Conservation (phyloP, 2,113 vertebrate genomes). For the Brienomyrus brachyistius region DNA sequence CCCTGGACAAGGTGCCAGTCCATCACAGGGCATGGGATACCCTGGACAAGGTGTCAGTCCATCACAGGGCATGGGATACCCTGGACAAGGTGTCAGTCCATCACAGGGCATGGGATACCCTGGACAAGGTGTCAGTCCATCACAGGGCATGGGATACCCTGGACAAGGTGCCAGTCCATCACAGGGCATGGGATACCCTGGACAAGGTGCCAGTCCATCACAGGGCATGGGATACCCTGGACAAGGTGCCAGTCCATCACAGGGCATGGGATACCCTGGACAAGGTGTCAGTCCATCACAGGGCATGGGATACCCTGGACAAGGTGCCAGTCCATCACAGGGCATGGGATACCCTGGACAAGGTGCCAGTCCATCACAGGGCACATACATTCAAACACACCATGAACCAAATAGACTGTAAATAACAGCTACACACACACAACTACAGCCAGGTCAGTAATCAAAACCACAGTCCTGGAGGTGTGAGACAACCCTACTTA, state of each 20-base stretch:
- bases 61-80: too few species aligned
- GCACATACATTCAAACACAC: not conserved
- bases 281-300: not conserved
- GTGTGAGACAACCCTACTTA: not conserved
- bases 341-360: not conserved
- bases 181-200: not conserved
- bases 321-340: not conserved
- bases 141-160: not conserved
- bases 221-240: not conserved
- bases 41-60: too few species aligned
- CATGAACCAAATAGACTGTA: not conserved
- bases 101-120: not conserved
- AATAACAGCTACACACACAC: not conserved
- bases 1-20: too few species aligned
- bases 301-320: not conserved
- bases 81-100: too few species aligned
- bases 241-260: not conserved
- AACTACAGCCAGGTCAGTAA: not conserved
- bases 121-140: not conserved
- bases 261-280: not conserved
- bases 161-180: not conserved
- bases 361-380: not conserved
- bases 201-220: not conserved
- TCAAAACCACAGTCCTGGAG: not conserved
- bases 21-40: too few species aligned